Conservation (phyloP, 1,140 invertebrate species). For the Acromyrmex echinatior region DNA sequence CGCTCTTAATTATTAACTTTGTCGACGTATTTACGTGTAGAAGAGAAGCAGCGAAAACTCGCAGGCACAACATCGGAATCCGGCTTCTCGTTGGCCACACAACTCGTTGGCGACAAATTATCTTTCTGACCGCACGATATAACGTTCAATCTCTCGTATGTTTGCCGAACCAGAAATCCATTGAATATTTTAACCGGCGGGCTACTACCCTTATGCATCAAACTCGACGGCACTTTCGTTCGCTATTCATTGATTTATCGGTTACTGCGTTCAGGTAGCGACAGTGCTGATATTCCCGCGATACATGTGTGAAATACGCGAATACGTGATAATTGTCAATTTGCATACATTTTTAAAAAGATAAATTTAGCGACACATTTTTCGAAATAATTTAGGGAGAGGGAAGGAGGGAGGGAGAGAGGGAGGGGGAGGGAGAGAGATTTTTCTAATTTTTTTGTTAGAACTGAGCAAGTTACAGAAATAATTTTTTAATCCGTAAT, state of each 20-base stretch:
- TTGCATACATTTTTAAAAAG: conserved; percentile 3
- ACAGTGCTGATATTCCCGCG: neutral
- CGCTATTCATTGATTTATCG: conserved; percentile 65
- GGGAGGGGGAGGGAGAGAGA: no score
- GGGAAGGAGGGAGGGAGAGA: no score
- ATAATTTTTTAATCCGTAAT: neutral
- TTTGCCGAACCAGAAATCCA: conserved; percentile 44
- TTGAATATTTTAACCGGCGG: conserved; percentile 64
- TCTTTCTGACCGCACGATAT: conserved; percentile 64
- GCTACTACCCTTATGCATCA: neutral
- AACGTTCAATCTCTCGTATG: conserved; percentile 16
- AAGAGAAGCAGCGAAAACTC: conserved; percentile 28
- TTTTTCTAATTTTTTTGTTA: neutral
- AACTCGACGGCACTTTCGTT: conserved; percentile 54
- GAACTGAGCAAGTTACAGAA: neutral
- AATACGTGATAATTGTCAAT: conserved; percentile 5
- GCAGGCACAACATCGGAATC: conserved; percentile 14
- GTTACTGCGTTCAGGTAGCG: neutral
- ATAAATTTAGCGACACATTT: neutral
- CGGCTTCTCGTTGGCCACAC: conserved; percentile 23
- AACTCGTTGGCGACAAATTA: conserved; percentile 52
- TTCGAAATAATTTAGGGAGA: neutral
- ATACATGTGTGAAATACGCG: conserved; percentile 1
- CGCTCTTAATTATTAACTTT: conserved; percentile 65
- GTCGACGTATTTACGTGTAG: conserved; percentile 46